Conservation (phyloP, 2,113 vertebrate genomes). For the Australoheros scitulus region DNA sequence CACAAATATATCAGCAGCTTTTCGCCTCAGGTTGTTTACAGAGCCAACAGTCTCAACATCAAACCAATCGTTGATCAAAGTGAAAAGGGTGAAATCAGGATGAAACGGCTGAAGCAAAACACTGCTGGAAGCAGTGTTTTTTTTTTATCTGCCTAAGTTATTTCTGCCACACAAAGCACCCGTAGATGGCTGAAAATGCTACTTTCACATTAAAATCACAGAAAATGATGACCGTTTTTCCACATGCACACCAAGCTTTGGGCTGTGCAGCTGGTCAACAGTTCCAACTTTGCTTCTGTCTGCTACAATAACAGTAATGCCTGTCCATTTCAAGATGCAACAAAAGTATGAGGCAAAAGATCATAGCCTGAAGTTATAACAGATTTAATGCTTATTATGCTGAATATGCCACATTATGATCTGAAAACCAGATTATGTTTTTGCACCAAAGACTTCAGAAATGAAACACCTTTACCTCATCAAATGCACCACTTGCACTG, state of each 20-base stretch:
- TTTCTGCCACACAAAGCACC: conserved; percentile 24
- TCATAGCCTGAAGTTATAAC: conserved; percentile 1
- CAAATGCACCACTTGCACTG: not conserved
- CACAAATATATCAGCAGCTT: conserved; percentile 12
- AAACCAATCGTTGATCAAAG: conserved; percentile 45
- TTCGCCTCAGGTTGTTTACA: conserved; percentile 51
- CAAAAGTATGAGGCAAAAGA: not conserved
- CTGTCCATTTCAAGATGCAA: not conserved
- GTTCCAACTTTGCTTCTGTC: not conserved
- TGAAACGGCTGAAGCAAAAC: conserved; percentile 2
- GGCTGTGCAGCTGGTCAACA: conserved; percentile 15
- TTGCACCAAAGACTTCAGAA: not conserved
- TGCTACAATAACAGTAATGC: not conserved
- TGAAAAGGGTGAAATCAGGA: conserved; percentile 43
- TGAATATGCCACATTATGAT: not conserved
- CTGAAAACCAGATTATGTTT: not conserved
- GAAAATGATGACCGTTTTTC: conserved; percentile 7
- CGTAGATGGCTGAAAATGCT: not conserved
- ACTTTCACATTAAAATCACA: not conserved
- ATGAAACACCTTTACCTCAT: not conserved
- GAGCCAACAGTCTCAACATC: conserved; percentile 9
- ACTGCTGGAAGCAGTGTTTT: conserved; percentile 22
- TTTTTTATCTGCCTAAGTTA: conserved; percentile 11
- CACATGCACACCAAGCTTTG: conserved; percentile 6
- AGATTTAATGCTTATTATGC: not conserved